These are phyloP conservation scores for Glomeris marginata DNA, from an alignment of 2,888 invertebrate genomes.

Conservation along the genomic window DNA sequence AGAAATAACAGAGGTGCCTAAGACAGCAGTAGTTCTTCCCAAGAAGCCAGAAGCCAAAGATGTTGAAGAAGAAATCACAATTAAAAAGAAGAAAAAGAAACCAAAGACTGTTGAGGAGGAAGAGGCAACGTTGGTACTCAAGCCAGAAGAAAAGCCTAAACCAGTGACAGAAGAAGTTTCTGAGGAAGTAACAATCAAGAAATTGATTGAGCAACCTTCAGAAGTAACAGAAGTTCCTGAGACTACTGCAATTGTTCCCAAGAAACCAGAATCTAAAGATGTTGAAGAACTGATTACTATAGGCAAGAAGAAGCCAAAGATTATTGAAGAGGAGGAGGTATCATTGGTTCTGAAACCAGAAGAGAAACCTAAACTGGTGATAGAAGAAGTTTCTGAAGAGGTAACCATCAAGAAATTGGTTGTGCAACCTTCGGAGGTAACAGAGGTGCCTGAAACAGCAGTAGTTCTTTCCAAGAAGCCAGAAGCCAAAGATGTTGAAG, in stretches of 20 bases:
- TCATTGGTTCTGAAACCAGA: too few relatives aligned
- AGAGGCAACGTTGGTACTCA: conserved; percentile 5
- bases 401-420: conserved; percentile 1
- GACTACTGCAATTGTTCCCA: background rate
- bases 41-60: too few relatives aligned
- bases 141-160: conserved; percentile 8
- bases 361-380: too few relatives aligned
- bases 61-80: too few relatives aligned
- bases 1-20: conserved; percentile 6
- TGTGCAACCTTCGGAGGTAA: too few relatives aligned
- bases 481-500: conserved; percentile 2
- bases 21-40: too few relatives aligned
- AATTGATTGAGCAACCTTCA: conserved; percentile 33
- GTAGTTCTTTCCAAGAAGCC: conserved; percentile 1
- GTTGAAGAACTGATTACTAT: background rate
- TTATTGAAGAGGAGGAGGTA: background rate
- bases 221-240: conserved; percentile 4
- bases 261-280: too few relatives aligned
- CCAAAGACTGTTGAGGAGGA: too few relatives aligned
- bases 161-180: conserved; percentile 27
- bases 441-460: too few relatives aligned
- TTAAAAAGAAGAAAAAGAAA: too few relatives aligned
- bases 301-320: background rate
- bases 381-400: background rate
- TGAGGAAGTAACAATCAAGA: conserved; percentile 54